A percentile compares a stretch with the other conserved stretches of the same genome.
Evolutionary conservation across 2,113 vertebrate species (phyloP).

Genomic region (Choloepus hoffmanni): DNA sequence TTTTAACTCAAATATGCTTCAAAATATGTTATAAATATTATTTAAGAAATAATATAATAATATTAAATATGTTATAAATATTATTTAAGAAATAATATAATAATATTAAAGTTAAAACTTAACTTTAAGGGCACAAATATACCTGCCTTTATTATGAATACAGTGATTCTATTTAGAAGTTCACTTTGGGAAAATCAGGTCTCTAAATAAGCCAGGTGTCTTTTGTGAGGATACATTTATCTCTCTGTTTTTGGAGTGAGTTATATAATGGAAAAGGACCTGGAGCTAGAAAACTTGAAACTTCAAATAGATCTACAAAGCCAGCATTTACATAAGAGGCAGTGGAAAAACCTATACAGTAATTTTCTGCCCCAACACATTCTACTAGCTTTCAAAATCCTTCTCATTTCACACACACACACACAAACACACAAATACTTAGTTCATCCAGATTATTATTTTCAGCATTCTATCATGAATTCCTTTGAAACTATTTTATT

Average conservation of each 20-base stretch:
- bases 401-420: slow-evolving; percentile 15
- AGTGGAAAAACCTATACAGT: not conserved
- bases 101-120: not conserved
- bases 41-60: not conserved
- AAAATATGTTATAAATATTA: slow-evolving; percentile 34
- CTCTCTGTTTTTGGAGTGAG: not conserved
- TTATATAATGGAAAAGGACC: slow-evolving; percentile 43
- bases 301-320: slow-evolving; percentile 60
- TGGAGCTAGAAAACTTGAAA: slow-evolving; percentile 22
- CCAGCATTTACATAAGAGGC: slow-evolving; percentile 34
- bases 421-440: not conserved
- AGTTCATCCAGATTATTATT: slow-evolving; percentile 26
- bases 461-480: not conserved
- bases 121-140: not conserved
- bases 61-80: slow-evolving; percentile 14
- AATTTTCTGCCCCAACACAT: not conserved
- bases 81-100: not conserved
- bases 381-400: not conserved
- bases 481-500: slow-evolving; percentile 32
- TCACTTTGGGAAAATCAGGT: slow-evolving; percentile 18
- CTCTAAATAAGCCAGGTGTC: slow-evolving; percentile 29
- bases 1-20: slow-evolving; percentile 13
- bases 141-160: not conserved
- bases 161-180: not conserved
- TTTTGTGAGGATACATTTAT: slow-evolving; percentile 20